Percentiles rank a stretch among this genome's conserved stretches.
These are phyloP conservation scores for Lycophotia porphyrea DNA, from an alignment of 2,888 invertebrate genomes.

Conservation along the genomic window DNA sequence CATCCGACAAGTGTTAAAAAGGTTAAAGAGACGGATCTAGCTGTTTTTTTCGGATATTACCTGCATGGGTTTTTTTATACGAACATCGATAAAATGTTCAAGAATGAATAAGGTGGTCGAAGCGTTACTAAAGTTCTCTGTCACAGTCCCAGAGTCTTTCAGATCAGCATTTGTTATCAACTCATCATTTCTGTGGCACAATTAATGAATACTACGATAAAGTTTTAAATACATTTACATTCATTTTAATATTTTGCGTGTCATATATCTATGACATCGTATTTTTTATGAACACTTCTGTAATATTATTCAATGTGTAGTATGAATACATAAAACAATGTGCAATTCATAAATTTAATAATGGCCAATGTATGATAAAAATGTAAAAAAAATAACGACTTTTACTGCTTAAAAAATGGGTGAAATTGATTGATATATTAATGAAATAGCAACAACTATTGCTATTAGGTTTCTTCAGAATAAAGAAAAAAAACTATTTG, in stretches of 20 bases:
- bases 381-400: slow-evolving; percentile 6
- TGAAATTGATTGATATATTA: neutral
- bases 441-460: neutral
- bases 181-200: neutral
- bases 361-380: slow-evolving; percentile 7
- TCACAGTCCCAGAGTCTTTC: neutral
- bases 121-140: neutral
- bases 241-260: neutral
- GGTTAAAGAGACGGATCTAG: neutral
- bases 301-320: slow-evolving; percentile 32
- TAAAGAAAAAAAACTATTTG: neutral
- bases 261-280: slow-evolving; percentile 8
- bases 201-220: neutral
- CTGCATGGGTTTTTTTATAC: neutral
- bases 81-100: neutral
- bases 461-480: neutral
- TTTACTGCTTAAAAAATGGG: slow-evolving; percentile 2
- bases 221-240: neutral
- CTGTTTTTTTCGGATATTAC: neutral
- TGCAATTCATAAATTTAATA: slow-evolving; percentile 28
- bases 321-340: slow-evolving; percentile 32
- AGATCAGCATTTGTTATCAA: neutral
- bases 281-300: slow-evolving; percentile 3
- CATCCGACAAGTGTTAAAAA: neutral
- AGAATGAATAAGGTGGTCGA: neutral